Evolutionary conservation across 2,797 vertebrate genomes (phyloP).

Genomic region (Chiloscyllium punctatum): DNA sequence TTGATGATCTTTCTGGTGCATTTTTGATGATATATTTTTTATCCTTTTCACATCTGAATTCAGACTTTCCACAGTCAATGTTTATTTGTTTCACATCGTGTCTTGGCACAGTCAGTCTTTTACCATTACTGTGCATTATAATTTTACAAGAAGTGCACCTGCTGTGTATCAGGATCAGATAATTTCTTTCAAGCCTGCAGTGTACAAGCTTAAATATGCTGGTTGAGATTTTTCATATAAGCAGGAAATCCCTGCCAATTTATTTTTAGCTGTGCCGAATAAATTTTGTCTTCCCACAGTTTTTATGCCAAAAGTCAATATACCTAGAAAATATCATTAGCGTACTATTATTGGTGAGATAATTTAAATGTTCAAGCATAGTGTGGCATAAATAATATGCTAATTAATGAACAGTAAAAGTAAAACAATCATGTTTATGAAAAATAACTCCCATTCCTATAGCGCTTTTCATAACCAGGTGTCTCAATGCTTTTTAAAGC

Average conservation of each 20-base stretch:
- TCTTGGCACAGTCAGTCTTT: neutral
- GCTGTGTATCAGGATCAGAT: neutral
- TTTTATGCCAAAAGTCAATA: neutral
- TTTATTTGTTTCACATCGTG: conserved; percentile 14
- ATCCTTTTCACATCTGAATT: neutral
- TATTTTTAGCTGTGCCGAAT: neutral
- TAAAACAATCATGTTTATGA: neutral
- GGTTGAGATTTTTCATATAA: neutral
- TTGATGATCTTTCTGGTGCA: neutral
- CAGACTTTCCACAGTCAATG: neutral
- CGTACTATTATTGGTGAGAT: too few relatives aligned
- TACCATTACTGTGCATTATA: neutral
- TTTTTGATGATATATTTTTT: conserved; percentile 23
- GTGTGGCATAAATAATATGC: neutral
- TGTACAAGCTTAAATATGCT: neutral
- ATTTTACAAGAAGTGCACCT: conserved; percentile 17
- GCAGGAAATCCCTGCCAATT: neutral
- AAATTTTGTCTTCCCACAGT: neutral
- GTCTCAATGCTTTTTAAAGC: neutral
- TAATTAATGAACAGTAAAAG: neutral
- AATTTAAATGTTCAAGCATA: neutral
- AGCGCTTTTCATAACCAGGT: neutral
- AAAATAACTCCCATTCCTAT: neutral
- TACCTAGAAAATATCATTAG: neutral
- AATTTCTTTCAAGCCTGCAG: neutral